phyloP scores from a whole-genome alignment of 2,113 vertebrate species.

The Pleuronectes platessa region DNA sequence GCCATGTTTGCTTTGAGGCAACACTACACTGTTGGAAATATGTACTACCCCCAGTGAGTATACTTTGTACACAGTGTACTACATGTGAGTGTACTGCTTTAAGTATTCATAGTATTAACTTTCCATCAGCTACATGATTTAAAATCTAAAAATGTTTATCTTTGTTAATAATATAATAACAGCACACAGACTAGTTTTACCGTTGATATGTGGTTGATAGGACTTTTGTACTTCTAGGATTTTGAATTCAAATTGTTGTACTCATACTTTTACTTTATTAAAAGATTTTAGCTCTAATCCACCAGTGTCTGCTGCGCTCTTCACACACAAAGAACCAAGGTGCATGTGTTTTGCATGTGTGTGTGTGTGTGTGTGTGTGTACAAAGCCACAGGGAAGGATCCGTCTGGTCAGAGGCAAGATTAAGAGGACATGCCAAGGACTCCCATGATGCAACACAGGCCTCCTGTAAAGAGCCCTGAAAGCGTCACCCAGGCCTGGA shows the following conservation, averaged over 20 bases:
- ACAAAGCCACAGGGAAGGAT: constrained; percentile 58
- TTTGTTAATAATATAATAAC: not conserved
- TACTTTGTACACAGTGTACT: too few relatives aligned
- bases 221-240: not conserved
- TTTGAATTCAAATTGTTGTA: not conserved
- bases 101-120: too few relatives aligned
- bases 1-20: too few relatives aligned
- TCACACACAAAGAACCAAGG: constrained; percentile 51
- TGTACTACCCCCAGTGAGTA: too few relatives aligned
- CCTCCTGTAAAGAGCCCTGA: constrained; percentile 51
- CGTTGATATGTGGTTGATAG: not conserved
- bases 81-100: too few relatives aligned
- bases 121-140: too few relatives aligned
- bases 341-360: constrained; percentile 37
- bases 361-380: constrained; percentile 17
- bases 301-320: not conserved
- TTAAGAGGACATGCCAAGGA: constrained; percentile 77
- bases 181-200: not conserved
- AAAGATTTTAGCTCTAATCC: not conserved
- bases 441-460: constrained; percentile 69
- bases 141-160: too few relatives aligned
- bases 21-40: too few relatives aligned
- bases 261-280: not conserved
- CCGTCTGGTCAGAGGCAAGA: constrained; percentile 68
- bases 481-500: constrained; percentile 61